Percentiles rank a stretch among this genome's conserved stretches.
These are phyloP conservation scores for Tenthredo scrophulariae DNA, from an alignment of 2,888 invertebrate species.

Conservation along the genomic window DNA sequence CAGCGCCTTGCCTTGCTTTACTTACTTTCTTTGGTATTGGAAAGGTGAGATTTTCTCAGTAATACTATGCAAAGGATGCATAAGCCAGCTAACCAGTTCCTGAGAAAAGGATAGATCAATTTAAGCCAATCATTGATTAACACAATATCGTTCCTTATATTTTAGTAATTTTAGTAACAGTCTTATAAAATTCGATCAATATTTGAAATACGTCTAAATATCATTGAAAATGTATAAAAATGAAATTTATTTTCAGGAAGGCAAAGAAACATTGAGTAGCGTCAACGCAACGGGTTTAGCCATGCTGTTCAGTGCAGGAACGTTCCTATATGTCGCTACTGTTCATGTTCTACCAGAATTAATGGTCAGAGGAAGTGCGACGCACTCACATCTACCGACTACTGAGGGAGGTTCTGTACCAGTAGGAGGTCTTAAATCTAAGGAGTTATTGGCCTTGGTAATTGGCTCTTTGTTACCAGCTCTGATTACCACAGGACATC, in stretches of 20 bases:
- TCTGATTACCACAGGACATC: constrained; percentile 94
- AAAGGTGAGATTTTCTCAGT: constrained; percentile 78
- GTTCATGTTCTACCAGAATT: constrained; percentile 99
- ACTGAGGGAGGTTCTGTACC: constrained; percentile 69
- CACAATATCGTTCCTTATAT: neutral
- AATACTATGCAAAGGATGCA: neutral
- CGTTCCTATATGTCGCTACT: constrained; percentile 98
- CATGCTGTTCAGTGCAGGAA: constrained; percentile 99
- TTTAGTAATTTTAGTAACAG: neutral
- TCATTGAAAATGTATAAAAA: constrained; percentile 12
- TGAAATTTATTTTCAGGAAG: constrained; percentile 82
- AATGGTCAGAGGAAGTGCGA: constrained; percentile 81
- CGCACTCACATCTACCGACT: constrained; percentile 78
- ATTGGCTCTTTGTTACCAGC: constrained; percentile 93
- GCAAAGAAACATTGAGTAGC: constrained; percentile 93
- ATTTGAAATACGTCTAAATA: constrained; percentile 2
- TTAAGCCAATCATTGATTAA: neutral
- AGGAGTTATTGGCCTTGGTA: constrained; percentile 91
- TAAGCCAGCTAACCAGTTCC: neutral
- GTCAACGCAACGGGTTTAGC: constrained; percentile 97
- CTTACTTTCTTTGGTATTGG: constrained; percentile 96
- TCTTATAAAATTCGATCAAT: constrained; percentile 16
- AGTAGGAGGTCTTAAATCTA: constrained; percentile 83
- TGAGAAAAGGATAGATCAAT: neutral
- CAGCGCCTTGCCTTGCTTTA: constrained; percentile 94